phyloP scores from a whole-genome alignment of 2,113 vertebrate species.

The Monopterus albus region DNA sequence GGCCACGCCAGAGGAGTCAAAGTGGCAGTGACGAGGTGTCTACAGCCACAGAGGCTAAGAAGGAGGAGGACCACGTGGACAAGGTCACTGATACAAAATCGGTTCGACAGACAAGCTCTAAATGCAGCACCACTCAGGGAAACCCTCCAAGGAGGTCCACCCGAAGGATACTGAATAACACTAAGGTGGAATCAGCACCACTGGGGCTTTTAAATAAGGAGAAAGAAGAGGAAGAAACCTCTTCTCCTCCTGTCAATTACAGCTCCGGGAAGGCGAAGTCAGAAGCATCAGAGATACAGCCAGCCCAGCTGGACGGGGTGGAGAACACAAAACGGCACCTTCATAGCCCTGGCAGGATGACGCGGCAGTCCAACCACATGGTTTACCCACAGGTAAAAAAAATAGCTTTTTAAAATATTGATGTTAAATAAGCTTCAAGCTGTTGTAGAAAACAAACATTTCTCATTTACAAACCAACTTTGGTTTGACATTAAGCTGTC shows the following conservation, averaged over 20 bases:
- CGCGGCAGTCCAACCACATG: constrained; percentile 74
- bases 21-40: constrained; percentile 17
- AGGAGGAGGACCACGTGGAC: constrained; percentile 16
- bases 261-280: constrained; percentile 67
- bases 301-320: constrained; percentile 33
- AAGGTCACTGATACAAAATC: neutral
- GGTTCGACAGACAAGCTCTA: constrained; percentile 25
- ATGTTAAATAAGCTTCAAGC: neutral
- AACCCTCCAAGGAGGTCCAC: constrained; percentile 70
- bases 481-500: no score
- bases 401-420: neutral
- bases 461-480: neutral
- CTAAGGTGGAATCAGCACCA: neutral
- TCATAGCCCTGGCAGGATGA: constrained; percentile 71
- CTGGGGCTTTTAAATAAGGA: constrained; percentile 53
- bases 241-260: constrained; percentile 49
- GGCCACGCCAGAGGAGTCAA: constrained; percentile 5
- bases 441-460: neutral
- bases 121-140: constrained; percentile 40
- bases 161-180: constrained; percentile 44
- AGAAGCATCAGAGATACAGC: neutral
- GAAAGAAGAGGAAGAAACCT: constrained; percentile 37
- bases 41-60: constrained; percentile 36
- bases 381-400: constrained; percentile 71
- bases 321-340: neutral